Base-by-base conservation (phyloP, 2,888 invertebrate species). In the Drosophila stalkeri region DNA sequence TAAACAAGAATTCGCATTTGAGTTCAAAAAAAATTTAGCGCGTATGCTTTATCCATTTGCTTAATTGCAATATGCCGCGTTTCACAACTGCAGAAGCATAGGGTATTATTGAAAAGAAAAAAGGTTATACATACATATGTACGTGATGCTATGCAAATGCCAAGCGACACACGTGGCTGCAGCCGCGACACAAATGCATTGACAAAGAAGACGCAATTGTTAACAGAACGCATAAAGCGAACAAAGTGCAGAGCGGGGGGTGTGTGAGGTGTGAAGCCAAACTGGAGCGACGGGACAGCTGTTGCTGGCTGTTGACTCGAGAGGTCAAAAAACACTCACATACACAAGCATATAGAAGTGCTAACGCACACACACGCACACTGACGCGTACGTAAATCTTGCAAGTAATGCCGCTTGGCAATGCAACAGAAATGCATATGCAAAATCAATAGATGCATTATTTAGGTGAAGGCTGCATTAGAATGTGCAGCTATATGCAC, bases 381-480 rank as follows among this genome's bases (percentile, higher is more conserved):
- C 52, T 57, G 46, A 61, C 43, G 35, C 41, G 16, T 46, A 33
- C 31, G 18, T 44, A 64, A 64, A 61, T 54, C 54, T 68, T 79
- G 72, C 79, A 72, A 78, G 59, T 72, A 72, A 79, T 71, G 72
- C 75, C 78, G 73, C 76, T 80, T 80, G 76, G 70, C 80, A 76
- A 80, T 79, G 80, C 68, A 71, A 76, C 46, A 39, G 16, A 46
- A 59, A 63, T 72, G 71, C 66, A 77, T 73, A 80, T 75, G 78
- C 70, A 82, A 82, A 80, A 82, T 82, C 82, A 81, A 84, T 83
- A 83, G 69, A 80, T 82, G 76, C 77, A 80, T 56, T 78, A 81
- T 83, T 81, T 88, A 57, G 89, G 86, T 87, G 86, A 87, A 87
- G 86, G 89, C 79, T 81, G 64, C 66, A 64, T 80, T 66, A 57